Evolutionary conservation across 2,797 vertebrate species (phyloP).

Genomic region (Paguma larvata): DNA sequence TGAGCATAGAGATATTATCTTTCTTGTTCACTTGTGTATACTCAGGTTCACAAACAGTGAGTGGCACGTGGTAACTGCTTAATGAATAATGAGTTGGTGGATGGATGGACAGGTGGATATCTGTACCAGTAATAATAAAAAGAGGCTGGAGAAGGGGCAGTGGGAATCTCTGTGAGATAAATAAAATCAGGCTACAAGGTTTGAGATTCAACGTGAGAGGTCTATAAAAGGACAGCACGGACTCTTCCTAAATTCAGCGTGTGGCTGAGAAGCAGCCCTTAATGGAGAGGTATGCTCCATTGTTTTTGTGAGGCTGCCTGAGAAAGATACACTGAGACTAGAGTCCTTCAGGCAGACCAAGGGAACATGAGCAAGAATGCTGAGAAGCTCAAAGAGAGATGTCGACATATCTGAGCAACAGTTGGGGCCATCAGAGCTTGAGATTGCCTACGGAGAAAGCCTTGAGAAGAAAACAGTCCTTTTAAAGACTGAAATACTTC

Average conservation of each 20-base stretch:
- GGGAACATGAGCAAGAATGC: not conserved
- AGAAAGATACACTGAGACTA: not conserved
- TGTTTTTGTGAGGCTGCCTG: not conserved
- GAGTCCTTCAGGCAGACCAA: not conserved
- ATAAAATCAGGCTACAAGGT: slow-evolving; percentile 3
- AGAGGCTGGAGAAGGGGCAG: slow-evolving; percentile 10
- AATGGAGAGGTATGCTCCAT: not conserved
- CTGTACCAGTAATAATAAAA: not conserved
- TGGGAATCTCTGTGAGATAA: slow-evolving; percentile 11
- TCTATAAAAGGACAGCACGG: slow-evolving; percentile 3
- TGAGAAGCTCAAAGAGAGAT: not conserved
- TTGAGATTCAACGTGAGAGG: not conserved
- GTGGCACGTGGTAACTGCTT: not conserved
- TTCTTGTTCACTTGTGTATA: not conserved
- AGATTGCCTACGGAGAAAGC: not conserved
- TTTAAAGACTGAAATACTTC: not conserved
- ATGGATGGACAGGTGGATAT: not conserved
- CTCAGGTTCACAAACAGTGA: slow-evolving; percentile 1
- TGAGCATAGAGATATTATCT: not conserved
- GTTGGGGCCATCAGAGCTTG: not conserved
- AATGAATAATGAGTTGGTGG: not conserved
- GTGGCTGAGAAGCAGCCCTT: not conserved
- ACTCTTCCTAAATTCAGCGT: slow-evolving; percentile 18
- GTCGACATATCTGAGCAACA: not conserved
- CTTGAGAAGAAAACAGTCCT: not conserved